Base-by-base conservation (phyloP, 1,140 invertebrate species). In the Paralvinella palmiformis region DNA sequence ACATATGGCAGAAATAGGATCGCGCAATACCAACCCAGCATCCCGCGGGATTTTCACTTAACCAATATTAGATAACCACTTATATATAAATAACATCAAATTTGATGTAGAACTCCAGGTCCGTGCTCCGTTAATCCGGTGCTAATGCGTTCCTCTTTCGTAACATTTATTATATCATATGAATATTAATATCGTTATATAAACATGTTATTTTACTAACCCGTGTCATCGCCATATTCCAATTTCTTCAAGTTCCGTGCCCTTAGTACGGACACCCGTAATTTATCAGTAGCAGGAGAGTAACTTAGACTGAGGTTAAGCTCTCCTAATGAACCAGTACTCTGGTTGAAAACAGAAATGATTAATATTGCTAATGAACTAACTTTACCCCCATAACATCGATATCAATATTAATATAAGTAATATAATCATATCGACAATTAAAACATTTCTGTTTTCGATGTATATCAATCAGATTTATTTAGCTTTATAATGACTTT, bases 211-310 rank as follows among this genome's bases (percentile, higher is more conserved):
- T 17, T 44, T 5, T 59, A 57, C 68, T 67, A 62, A 76, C 74
- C 67, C n/a, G 63, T 68, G 17, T 73, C 70, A 24, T 29, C 48
- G 45, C 71, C 70, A 57, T 67, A 65, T 45, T 71, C 70, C 15
- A 69, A 33, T 29, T 71, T 67, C 41, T 68, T 57, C 17, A 78
- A 67, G 61, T 76, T 72, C 62, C 69, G 69, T 5, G 68, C 75
- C 56, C 65, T 65, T n/a, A 76, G 66, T 7, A 79, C 66, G 13
- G 69, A 65, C 7, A 78, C 57, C 67, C 77, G 78, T 29, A 79
- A 63, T 60, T 75, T 73, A 22, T 79, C 76, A n/a, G 67, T 56
- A 44, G 69, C 65, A 5, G 76, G 75, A 13, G 73, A 64, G 65
- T 78, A 76, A 35, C 64, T 68, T 10, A 78, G 65, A n/a, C 73